Evolutionary conservation across 2,888 invertebrate species (phyloP).

Genomic region (Trichopoda pennipes): DNA sequence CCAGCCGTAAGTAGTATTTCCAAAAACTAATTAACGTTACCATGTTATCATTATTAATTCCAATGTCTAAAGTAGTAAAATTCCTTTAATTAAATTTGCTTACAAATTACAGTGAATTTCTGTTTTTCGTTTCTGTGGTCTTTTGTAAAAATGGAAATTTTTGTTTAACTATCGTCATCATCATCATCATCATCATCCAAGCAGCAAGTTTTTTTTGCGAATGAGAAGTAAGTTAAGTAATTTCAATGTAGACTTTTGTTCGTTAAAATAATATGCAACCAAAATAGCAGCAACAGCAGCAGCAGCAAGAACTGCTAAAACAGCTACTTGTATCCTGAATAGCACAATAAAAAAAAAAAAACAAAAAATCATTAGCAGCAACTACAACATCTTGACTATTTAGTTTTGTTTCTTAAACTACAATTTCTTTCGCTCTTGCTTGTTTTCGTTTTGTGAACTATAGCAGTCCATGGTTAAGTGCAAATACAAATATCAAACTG

Average conservation of each 20-base stretch:
- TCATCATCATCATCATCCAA: conserved; percentile 29
- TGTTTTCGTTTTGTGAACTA: conserved; percentile 30
- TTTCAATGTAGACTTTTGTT: conserved; percentile 36
- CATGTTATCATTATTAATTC: conserved; percentile 27
- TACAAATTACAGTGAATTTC: conserved; percentile 35
- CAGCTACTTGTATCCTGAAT: conserved; percentile 26
- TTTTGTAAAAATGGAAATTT: conserved; percentile 34
- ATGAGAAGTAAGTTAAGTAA: conserved; percentile 16
- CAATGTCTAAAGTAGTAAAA: conserved; percentile 22
- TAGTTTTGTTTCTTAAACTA: conserved; percentile 29
- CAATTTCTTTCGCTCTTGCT: not conserved
- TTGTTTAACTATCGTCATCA: conserved; percentile 14
- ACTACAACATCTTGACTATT: conserved; percentile 12
- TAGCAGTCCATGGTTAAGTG: no score
- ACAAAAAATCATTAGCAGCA: conserved; percentile 1
- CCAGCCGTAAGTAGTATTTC: not conserved
- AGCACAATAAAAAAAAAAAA: conserved; percentile 1
- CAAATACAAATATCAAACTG: conserved; percentile 38
- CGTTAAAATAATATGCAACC: conserved; percentile 36
- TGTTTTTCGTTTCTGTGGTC: conserved; percentile 22
- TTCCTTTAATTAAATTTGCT: conserved; percentile 38
- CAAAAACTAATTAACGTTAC: conserved; percentile 25
- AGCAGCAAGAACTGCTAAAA: not conserved
- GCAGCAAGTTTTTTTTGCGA: conserved; percentile 29
- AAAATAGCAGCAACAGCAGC: not conserved